Evolutionary conservation across 2,888 invertebrate genomes (phyloP).

Genomic region (Cephus pulcher): DNA sequence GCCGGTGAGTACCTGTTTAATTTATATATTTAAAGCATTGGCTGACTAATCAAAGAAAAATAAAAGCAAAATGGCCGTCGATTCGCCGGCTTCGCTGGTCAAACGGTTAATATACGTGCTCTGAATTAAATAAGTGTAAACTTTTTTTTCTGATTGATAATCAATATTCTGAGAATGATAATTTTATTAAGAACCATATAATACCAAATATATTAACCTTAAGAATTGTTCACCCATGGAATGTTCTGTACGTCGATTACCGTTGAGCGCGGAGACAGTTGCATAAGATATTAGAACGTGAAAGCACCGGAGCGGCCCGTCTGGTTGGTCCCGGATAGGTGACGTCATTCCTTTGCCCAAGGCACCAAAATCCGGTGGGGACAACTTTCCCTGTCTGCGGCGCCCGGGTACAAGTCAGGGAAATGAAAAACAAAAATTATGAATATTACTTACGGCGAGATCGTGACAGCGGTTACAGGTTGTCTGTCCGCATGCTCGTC

Average conservation of each 20-base stretch:
- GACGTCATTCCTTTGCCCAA: slow-evolving; percentile 59
- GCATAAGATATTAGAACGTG: slow-evolving; percentile 66
- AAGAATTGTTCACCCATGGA: neutral
- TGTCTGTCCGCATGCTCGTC: neutral
- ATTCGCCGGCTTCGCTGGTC: neutral
- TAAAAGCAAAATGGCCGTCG: no score
- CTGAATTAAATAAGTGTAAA: neutral
- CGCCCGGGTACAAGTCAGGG: slow-evolving; percentile 5
- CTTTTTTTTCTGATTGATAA: neutral
- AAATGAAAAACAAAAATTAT: slow-evolving; percentile 26
- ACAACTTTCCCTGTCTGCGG: slow-evolving; percentile 59
- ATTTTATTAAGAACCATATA: neutral
- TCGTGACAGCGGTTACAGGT: neutral
- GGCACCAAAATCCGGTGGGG: slow-evolving; percentile 37
- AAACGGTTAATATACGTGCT: neutral
- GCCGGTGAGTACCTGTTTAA: slow-evolving; percentile 52
- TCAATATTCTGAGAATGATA: neutral
- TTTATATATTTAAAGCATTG: neutral
- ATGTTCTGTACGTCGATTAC: neutral
- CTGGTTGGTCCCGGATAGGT: slow-evolving; percentile 54
- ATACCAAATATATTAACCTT: neutral
- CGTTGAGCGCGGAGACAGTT: slow-evolving; percentile 46
- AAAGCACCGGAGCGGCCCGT: slow-evolving; percentile 49
- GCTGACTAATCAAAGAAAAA: no score
- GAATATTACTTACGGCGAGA: slow-evolving; percentile 7